Evolutionary conservation across 2,888 invertebrate species (phyloP).

Genomic region (Biston stratarius): DNA sequence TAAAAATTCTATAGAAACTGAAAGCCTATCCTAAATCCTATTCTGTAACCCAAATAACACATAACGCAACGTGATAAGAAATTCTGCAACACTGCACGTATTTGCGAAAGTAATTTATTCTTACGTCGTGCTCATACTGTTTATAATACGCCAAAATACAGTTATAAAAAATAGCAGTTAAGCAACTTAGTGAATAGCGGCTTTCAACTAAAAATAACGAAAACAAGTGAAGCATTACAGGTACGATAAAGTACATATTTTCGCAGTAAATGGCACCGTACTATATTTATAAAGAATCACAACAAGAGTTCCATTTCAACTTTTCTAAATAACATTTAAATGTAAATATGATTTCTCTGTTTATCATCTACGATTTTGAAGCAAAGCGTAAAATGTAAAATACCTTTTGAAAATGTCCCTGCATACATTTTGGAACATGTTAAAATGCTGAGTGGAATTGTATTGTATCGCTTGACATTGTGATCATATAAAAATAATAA

Average conservation of each 20-base stretch:
- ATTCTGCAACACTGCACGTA: neutral
- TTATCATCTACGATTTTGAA: constrained; percentile 11
- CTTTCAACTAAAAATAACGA: constrained; percentile 61
- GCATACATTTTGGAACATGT: constrained; percentile 8
- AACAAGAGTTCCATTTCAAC: constrained; percentile 56
- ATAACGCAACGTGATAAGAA: neutral
- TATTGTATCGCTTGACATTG: constrained; percentile 5
- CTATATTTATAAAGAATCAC: constrained; percentile 74
- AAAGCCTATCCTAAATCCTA: too few species aligned
- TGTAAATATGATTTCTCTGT: constrained; percentile 13
- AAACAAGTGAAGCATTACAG: constrained; percentile 68
- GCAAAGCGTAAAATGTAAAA: constrained; percentile 30
- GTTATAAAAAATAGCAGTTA: constrained; percentile 51
- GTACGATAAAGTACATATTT: constrained; percentile 68
- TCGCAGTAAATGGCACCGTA: constrained; percentile 81
- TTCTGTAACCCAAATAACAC: neutral
- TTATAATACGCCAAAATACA: constrained; percentile 20
- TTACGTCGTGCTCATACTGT: constrained; percentile 19
- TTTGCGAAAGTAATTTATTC: neutral
- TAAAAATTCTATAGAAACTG: neutral
- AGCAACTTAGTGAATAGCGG: constrained; percentile 60
- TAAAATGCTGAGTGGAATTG: neutral
- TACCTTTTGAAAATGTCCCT: constrained; percentile 2
- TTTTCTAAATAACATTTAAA: constrained; percentile 28
- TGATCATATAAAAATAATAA: constrained; percentile 3